Evolutionary conservation across 2,888 invertebrate species (phyloP).

Genomic region (Plagodis dolabraria): DNA sequence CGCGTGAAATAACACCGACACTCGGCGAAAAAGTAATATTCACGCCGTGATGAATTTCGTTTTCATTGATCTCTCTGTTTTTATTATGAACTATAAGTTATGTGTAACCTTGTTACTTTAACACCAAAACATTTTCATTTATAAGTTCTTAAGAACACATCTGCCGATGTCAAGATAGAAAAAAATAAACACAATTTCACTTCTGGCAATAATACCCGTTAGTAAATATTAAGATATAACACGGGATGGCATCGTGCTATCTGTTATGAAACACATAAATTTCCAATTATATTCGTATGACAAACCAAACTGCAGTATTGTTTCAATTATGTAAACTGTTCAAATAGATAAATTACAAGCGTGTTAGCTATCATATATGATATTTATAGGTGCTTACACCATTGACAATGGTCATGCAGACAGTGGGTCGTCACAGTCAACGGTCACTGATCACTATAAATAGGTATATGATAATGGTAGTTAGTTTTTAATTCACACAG

Average conservation of each 20-base stretch:
- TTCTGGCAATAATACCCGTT: too few relatives aligned
- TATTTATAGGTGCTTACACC: conserved; percentile 6
- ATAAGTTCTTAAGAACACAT: too few relatives aligned
- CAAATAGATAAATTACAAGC: not conserved
- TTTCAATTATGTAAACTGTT: conserved; percentile 14
- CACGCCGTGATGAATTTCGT: conserved; percentile 25
- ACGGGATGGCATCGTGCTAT: too few relatives aligned
- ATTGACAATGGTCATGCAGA: conserved; percentile 24
- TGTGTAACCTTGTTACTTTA: too few relatives aligned
- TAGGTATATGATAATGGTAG: conserved; percentile 16
- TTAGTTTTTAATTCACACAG: conserved; percentile 63
- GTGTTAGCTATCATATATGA: not conserved
- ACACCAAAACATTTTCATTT: too few relatives aligned
- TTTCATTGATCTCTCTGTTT: conserved; percentile 24
- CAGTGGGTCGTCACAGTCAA: conserved; percentile 19
- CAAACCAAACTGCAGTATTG: conserved; percentile 7
- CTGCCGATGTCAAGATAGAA: too few relatives aligned
- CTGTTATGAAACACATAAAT: too few relatives aligned
- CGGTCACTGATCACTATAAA: conserved; percentile 4
- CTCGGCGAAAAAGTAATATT: conserved; percentile 25
- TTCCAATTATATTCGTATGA: not conserved
- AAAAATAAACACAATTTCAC: too few relatives aligned
- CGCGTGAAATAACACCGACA: conserved; percentile 29
- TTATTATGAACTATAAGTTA: not conserved
- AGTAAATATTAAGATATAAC: too few relatives aligned